These are phyloP conservation scores for Macrotrachela quadricornifera DNA, from an alignment of 1,140 invertebrate genomes.

Conservation along the genomic window DNA sequence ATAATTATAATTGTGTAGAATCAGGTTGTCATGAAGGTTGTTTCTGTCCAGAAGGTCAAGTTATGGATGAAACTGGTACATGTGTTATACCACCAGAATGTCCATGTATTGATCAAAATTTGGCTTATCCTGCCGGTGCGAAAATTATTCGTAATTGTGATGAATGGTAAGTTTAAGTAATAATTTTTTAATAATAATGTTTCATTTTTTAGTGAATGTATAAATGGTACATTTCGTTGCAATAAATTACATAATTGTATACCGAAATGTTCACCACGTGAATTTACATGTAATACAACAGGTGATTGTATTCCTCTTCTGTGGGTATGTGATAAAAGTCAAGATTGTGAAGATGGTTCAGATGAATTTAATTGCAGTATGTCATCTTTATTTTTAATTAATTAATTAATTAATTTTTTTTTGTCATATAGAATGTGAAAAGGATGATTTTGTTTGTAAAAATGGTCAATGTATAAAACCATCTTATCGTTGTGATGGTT, in stretches of 20 bases:
- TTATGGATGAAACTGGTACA: conserved; percentile 41
- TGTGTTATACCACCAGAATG: conserved; percentile 52
- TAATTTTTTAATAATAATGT: too few species aligned
- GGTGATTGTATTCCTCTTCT: conserved; percentile 12
- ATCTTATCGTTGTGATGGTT: conserved; percentile 6
- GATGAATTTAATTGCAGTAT: conserved; percentile 35
- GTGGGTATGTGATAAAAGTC: conserved; percentile 45
- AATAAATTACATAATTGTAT: not conserved
- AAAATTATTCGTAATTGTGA: too few species aligned
- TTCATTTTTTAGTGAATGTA: not conserved
- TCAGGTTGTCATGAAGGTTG: conserved; percentile 63
- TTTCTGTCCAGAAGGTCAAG: conserved; percentile 53
- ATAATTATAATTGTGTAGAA: conserved; percentile 33
- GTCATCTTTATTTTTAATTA: too few species aligned
- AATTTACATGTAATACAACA: not conserved
- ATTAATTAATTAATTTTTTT: too few species aligned
- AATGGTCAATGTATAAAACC: conserved; percentile 9
- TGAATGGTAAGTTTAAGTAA: too few species aligned
- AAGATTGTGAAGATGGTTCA: conserved; percentile 45
- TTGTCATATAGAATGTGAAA: conserved; percentile 7
- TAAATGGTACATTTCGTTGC: conserved; percentile 3
- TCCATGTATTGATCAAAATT: conserved; percentile 44
- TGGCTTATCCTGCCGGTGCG: conserved; percentile 37
- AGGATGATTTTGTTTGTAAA: conserved; percentile 7
- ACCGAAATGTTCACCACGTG: not conserved